Base-by-base conservation (phyloP, 1,140 invertebrate genomes). In the Orchesella cincta region DNA sequence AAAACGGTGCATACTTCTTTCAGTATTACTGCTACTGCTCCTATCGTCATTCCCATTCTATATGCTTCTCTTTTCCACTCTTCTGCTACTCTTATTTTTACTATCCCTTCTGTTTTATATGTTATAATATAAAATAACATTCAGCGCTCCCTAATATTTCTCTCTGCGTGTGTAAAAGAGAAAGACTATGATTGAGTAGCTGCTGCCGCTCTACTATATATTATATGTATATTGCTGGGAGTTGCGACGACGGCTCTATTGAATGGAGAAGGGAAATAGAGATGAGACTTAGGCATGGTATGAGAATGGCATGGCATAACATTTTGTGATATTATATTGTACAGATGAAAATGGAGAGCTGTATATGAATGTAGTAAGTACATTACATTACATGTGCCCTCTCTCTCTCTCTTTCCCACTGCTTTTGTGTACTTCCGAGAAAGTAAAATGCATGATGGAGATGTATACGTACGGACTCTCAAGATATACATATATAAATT, bases 71-170 rank as follows among this genome's bases (percentile, higher is more conserved):
- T n/a, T n/a, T n/a, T n/a, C n/a, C n/a, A n/a, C n/a, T n/a, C n/a
- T 67, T 12, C 39, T 57, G 52, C 52, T 57, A 3, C 52, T 57
- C 3, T 26, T 57, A 8, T 57, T 57, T 57, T 57, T 57, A 67
- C 62, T 67, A 67, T 67, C 62, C n/a, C 62, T 67, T 67, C 62
- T 67, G 62, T 67, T 67, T 67, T 67, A 67, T 67, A 67, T 67
- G 12, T 26, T 31, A 33, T 31, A 67, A 67, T 67, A 67, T 31
- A 67, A 67, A 67, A 67, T 67, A 67, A 67, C 62, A 12, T 67
- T 67, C 62, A 57, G 26, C 54, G 54, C 33, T 67, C 62, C 33
- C 28, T 31, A 67, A 67, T 67, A 67, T 31, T 29, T 33, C 33
- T 67, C n/a, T 33, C n/a, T 67, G 54, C n/a, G 3, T 57, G 54